A percentile compares a stretch with the other conserved stretches of the same genome.
These are phyloP conservation scores for Globodera ellingtonae DNA, from an alignment of 1,140 invertebrate species.

Conservation along the genomic window DNA sequence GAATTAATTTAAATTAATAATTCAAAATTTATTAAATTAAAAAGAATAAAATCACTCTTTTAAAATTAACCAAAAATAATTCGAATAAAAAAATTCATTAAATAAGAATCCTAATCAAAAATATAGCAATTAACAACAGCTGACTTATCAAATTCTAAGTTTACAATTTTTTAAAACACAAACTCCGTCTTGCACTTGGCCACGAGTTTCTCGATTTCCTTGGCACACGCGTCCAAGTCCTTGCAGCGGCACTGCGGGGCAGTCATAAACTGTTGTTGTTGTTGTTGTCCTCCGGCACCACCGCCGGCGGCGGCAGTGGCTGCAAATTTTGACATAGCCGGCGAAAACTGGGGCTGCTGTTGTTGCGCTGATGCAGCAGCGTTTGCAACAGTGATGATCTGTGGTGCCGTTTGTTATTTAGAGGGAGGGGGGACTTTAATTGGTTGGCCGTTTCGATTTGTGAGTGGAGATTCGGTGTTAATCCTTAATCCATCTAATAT, in stretches of 20 bases:
- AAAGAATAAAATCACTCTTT: conserved; percentile 20
- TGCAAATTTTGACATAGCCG: neutral
- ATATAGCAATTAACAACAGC: no score
- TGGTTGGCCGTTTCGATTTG: no score
- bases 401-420: no score
- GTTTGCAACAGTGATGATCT: neutral
- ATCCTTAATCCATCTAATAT: no score
- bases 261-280: conserved; percentile 43
- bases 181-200: conserved; percentile 50
- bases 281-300: neutral
- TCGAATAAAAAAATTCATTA: no score
- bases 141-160: no score
- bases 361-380: neutral
- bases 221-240: conserved; percentile 49
- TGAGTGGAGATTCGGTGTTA: no score
- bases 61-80: conserved; percentile 1
- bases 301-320: no score
- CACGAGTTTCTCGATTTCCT: conserved; percentile 39
- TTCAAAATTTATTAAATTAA: conserved; percentile 11
- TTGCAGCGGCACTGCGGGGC: conserved; percentile 54
- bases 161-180: neutral
- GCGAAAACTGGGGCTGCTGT: neutral
- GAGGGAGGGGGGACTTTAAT: no score
- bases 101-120: no score
- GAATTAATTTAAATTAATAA: neutral